Conservation (phyloP, 1,140 invertebrate genomes). For the Zaprionus lachaisei region DNA sequence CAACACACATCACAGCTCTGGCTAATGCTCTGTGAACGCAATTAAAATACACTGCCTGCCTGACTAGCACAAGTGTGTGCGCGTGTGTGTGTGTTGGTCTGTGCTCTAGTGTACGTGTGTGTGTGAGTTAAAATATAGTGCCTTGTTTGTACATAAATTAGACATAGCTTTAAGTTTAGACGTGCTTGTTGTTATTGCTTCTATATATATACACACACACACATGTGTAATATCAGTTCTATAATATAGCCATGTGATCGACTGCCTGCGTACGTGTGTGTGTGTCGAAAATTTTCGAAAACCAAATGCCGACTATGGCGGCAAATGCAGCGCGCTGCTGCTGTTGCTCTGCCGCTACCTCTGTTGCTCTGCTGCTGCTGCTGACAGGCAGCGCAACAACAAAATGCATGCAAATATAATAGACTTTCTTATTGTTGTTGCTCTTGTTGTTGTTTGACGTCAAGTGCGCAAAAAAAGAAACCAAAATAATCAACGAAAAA, state of each 20-base stretch:
- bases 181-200: slow-evolving; percentile 47
- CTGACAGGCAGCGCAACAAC: slow-evolving; percentile 24
- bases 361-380: slow-evolving; percentile 26
- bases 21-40: slow-evolving; percentile 52
- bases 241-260: slow-evolving; percentile 53
- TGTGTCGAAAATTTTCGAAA: slow-evolving; percentile 37
- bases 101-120: slow-evolving; percentile 31
- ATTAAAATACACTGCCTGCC: slow-evolving; percentile 48
- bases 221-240: slow-evolving; percentile 32
- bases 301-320: slow-evolving; percentile 40
- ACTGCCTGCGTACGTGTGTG: slow-evolving; percentile 6
- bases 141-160: slow-evolving; percentile 81
- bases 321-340: slow-evolving; percentile 38
- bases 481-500: slow-evolving; percentile 20
- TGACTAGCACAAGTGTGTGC: slow-evolving; percentile 32
- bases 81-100: slow-evolving; percentile 37
- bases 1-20: slow-evolving; percentile 20
- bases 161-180: slow-evolving; percentile 57
- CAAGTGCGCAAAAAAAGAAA: slow-evolving; percentile 33
- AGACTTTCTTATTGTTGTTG: slow-evolving; percentile 8
- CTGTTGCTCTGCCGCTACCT: slow-evolving; percentile 1
- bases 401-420: slow-evolving; percentile 43
- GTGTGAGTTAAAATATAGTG: slow-evolving; percentile 71
- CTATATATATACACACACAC: slow-evolving; percentile 25
- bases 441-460: slow-evolving; percentile 42